phyloP scores from a whole-genome alignment of 2,113 vertebrate species.

The Scomber colias region DNA sequence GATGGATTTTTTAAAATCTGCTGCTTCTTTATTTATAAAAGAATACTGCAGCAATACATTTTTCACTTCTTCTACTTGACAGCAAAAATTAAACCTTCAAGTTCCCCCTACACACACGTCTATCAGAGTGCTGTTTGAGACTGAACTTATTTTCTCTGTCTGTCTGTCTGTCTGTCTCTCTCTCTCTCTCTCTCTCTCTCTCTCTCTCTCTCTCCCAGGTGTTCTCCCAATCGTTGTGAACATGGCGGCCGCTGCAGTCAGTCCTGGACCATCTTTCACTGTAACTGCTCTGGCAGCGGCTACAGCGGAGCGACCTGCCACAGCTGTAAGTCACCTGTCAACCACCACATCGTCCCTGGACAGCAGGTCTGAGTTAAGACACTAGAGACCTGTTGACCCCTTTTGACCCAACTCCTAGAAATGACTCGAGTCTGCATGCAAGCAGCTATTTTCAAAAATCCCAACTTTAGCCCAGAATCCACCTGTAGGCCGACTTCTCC shows the following conservation, averaged over 20 bases:
- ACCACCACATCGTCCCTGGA: background rate
- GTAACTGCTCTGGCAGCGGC: slow-evolving; percentile 90
- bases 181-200: background rate
- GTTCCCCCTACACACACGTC: slow-evolving; percentile 1
- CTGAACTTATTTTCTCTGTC: background rate
- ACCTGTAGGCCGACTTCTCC: too few species aligned
- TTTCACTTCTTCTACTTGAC: background rate
- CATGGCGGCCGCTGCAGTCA: slow-evolving; percentile 93
- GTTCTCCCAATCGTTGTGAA: slow-evolving; percentile 94
- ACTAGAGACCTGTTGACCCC: background rate
- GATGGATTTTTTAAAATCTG: slow-evolving; percentile 24
- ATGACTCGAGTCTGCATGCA: too few species aligned
- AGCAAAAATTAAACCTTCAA: background rate
- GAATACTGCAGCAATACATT: background rate
- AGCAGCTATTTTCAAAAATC: background rate
- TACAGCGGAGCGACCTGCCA: slow-evolving; percentile 94
- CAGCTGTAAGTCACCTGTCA: slow-evolving; percentile 82
- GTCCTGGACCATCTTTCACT: slow-evolving; percentile 93
- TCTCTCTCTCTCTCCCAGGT: slow-evolving; percentile 78
- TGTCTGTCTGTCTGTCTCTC: too few species aligned
- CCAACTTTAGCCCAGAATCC: too few species aligned
- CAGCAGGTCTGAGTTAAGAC: background rate
- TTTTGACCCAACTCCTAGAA: too few species aligned
- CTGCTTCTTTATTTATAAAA: slow-evolving; percentile 10
- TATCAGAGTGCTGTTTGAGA: background rate